These are phyloP conservation scores for Oasisia sp. DNA, from an alignment of 2,888 invertebrate genomes.

Conservation along the genomic window DNA sequence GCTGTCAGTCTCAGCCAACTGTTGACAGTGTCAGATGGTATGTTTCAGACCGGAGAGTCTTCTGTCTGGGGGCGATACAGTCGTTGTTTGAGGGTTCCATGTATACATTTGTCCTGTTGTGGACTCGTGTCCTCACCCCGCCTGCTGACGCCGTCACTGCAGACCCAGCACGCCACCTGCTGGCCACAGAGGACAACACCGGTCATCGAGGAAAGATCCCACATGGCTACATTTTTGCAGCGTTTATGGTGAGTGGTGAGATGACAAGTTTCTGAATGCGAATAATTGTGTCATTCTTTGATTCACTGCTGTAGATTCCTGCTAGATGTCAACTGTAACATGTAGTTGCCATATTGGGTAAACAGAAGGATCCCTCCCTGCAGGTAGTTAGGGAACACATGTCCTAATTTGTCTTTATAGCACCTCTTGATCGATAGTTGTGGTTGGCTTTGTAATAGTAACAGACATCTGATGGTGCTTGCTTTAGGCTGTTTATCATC, in stretches of 20 bases:
- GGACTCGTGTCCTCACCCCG: conserved; percentile 68
- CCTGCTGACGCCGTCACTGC: conserved; percentile 28
- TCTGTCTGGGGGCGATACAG: conserved; percentile 68
- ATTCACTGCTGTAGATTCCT: too few relatives aligned
- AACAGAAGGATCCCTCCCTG: too few relatives aligned
- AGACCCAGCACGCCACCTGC: conserved; percentile 29
- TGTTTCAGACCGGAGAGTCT: conserved; percentile 64
- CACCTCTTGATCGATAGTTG: too few relatives aligned
- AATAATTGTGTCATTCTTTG: too few relatives aligned
- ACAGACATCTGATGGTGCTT: too few relatives aligned
- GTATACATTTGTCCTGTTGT: conserved; percentile 70
- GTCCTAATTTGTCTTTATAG: too few relatives aligned
- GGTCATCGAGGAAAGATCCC: conserved; percentile 63
- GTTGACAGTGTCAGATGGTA: not conserved
- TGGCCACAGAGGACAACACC: conserved; percentile 39
- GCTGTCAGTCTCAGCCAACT: not conserved
- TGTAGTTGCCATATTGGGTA: too few relatives aligned
- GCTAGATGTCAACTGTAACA: too few relatives aligned
- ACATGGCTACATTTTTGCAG: conserved; percentile 69
- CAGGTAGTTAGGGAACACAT: too few relatives aligned
- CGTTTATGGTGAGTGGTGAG: conserved; percentile 65
- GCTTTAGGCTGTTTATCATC: too few relatives aligned
- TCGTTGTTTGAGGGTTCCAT: conserved; percentile 69
- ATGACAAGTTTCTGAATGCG: not conserved
- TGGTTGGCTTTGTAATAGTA: too few relatives aligned